phyloP scores from a whole-genome alignment of 2,888 invertebrate species.

The Campoletis raptor region DNA sequence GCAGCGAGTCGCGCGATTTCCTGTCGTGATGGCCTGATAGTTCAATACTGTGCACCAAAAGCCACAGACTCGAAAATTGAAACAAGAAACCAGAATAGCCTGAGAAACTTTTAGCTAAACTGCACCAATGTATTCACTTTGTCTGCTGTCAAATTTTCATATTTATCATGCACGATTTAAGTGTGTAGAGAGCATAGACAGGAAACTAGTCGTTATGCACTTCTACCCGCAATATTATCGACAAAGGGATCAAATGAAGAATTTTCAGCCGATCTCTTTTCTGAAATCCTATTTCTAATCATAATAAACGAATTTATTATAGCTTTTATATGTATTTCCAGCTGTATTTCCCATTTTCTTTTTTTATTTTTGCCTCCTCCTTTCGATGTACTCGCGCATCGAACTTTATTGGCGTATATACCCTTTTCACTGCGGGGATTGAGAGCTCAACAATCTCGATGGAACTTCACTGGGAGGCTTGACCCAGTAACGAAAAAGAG shows the following conservation, averaged over 20 bases:
- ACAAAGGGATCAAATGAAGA: neutral
- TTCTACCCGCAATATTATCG: neutral
- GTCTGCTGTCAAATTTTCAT: neutral
- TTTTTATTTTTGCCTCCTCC: conserved; percentile 23
- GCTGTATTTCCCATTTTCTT: neutral
- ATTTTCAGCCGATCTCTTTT: neutral
- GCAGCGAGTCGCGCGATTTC: conserved; percentile 34
- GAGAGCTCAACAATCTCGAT: conserved; percentile 72
- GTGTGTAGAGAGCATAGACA: neutral
- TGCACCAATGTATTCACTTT: neutral
- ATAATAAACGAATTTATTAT: conserved; percentile 7
- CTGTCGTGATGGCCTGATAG: conserved; percentile 51
- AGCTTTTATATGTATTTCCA: neutral
- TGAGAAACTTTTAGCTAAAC: neutral
- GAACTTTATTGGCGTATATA: conserved; percentile 23
- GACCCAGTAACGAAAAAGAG: conserved; percentile 70
- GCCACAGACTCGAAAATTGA: conserved; percentile 9
- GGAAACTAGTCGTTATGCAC: neutral
- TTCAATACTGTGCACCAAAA: conserved; percentile 3
- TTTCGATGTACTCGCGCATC: neutral
- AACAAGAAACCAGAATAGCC: conserved; percentile 3
- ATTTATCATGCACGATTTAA: neutral
- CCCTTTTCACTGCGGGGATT: conserved; percentile 46
- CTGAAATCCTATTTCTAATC: neutral
- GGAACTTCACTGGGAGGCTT: conserved; percentile 73